Evolutionary conservation across 2,797 vertebrate genomes (phyloP), one percentile per base, ranked within the genome.

Genomic region (Enteromius treurensis): DNA sequence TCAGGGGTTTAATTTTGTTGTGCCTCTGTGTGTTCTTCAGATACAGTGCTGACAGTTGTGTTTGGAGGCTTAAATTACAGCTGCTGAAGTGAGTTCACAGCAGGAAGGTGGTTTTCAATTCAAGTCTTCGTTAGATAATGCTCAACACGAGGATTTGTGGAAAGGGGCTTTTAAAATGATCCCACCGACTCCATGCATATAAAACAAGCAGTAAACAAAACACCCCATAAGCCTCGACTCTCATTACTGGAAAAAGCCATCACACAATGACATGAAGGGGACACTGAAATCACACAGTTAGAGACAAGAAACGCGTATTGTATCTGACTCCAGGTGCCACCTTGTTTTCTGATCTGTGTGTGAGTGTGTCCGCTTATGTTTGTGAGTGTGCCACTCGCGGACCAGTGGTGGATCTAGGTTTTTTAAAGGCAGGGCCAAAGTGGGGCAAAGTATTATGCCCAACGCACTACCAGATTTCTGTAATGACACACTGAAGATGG

Each of bases 1-100:
- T 69, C 71, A 69, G 73, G 62, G 37, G 62, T 77, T 55, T 82
- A 47, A 68, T 77, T 77, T 76, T 69, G 81, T 58, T 82, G 62
- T 58, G 34, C 21, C 15, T 82, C 60, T 82, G 60, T 76, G 71
- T 40, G 42, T 76, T 82, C 34, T 42, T 82, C 60, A 55, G 60
- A 75, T 58, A 45, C 64, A 68, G 13, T 77, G 73, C 71, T 82
- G 81, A 82, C 73, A 68, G 71, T 68, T 75, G 15, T 76, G 34
- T 82, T 71, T 53, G 29, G 32, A 79, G 32, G 53, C 69, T 79
- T 82, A 82, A 77, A 77, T 68, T 82, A 45, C 62, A 82, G 71
- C 34, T 68, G 62, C 81, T 77, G 49, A 77, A 82, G 64, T 58
- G 62, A 82, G 32, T 82, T 67, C 67, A 26, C 82, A 32, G 75